Base-by-base conservation (phyloP, 2,113 vertebrate genomes). In the Clarias magur region DNA sequence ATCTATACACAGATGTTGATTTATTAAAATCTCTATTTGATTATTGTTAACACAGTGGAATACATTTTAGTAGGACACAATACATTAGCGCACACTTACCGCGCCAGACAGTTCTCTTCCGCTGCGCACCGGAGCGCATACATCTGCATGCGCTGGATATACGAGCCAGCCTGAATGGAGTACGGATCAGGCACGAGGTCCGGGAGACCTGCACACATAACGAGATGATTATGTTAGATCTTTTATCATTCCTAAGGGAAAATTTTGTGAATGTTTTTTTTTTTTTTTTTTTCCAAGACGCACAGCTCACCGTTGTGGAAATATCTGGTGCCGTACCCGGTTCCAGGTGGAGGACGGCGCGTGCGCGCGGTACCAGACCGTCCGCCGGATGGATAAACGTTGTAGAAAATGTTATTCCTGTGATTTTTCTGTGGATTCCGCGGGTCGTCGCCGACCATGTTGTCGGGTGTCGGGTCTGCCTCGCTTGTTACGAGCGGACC, bases 41-140 rank as follows among this genome's bases (percentile, higher is more conserved):
- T 70, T 6, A 17, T 27, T 56, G 42, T 1, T 42, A 48, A 73
- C 34, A 34, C 13, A 67, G n/a, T n/a, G 30, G 27, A 72, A 42
- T 17, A 10, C n/a, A 4, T 38, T 38, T 13, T 15, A 13, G 1
- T 38, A 60, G 54, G 56, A 80, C 15, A 13, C 79, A 60, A 5
- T 62, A 25, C 0, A 42, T 80, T 60, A 56, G 63, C 15, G 57
- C 56, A 15, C 3, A 42, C 25, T 91, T 91, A 97, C 96, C 96
- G 96, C 86, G 96, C 92, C 30, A 97, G 92, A 88, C 96, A 97
- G 90, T 96, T 96, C 88, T 97, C 96, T 89, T 97, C 96, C 0
- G 96, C 95, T 0, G 96, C 96, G 88, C 96, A 97, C 67, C 95
- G 93, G 42, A 97, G 94, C 6, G 95, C 95, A 4, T 95, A 97